phyloP scores from a whole-genome alignment of 1,140 invertebrate species.

The Drosophila varians region DNA sequence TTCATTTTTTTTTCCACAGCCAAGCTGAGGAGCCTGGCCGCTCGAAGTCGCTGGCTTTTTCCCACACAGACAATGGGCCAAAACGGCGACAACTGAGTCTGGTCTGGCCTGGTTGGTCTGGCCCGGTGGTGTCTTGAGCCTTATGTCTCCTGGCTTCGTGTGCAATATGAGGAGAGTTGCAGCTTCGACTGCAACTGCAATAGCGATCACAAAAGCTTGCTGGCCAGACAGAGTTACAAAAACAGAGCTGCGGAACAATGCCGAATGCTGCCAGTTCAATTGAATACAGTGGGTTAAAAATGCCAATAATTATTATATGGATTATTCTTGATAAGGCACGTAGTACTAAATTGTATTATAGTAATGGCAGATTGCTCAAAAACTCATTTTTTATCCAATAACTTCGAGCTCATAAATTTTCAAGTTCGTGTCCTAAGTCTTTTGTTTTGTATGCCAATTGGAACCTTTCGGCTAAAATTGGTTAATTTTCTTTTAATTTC shows the following conservation, averaged over 20 bases:
- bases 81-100: conserved; percentile 49
- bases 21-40: conserved; percentile 16
- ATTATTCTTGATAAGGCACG: neutral
- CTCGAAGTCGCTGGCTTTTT: conserved; percentile 70
- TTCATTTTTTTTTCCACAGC: conserved; percentile 12
- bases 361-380: too few species aligned
- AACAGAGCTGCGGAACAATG: conserved; percentile 71
- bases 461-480: too few species aligned
- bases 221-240: conserved; percentile 76
- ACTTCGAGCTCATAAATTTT: too few species aligned
- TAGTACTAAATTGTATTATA: neutral
- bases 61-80: conserved; percentile 77
- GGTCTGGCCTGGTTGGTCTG: conserved; percentile 32
- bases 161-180: conserved; percentile 36
- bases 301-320: neutral
- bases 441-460: neutral
- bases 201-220: conserved; percentile 47
- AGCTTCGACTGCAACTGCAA: conserved; percentile 39
- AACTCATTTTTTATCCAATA: too few species aligned
- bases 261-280: conserved; percentile 67
- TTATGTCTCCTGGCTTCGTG: conserved; percentile 17
- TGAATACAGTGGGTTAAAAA: conserved; percentile 63
- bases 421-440: neutral
- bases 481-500: too few species aligned
- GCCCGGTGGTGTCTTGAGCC: conserved; percentile 9